Base-by-base conservation (phyloP, 2,797 vertebrate genomes). In the Florisuga fusca region DNA sequence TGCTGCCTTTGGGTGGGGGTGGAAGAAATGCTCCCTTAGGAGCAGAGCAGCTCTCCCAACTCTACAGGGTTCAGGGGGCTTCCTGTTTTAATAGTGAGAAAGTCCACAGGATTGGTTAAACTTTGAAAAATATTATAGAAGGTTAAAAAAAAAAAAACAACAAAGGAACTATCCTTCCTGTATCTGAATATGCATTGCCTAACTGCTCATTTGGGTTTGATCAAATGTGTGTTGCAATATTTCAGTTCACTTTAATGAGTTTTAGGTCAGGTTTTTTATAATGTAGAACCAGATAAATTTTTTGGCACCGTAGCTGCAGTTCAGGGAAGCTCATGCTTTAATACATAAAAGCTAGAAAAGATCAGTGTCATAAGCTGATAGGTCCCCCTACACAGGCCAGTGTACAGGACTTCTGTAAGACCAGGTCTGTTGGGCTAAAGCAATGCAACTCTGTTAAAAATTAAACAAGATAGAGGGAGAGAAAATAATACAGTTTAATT, bases 51-150 rank as follows among this genome's bases (percentile, higher is more conserved):
- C 67, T 89, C 72, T 81, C 73, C 73, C 92, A 95, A 82, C 91
- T 92, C 94, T 93, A 82, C 67, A 4, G 62, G 81, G 87, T 94
- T 85, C 55, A 10, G 85, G 84, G 89, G 88, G 61, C 93, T 95
- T 96, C 93, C 89, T 96, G 89, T 88, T 92, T 94, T 63, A 92
- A 90, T 46, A 76, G 76, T 63, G 91, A 33, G 36, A 59, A 85
- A 82, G 80, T 84, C 95, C 91, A 91, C 89, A 95, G 82, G 94
- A 94, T 59, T 94, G 87, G 94, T 93, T 95, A 87, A 94, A 63
- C 53, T 21, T 17, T 76, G 69, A 88, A 75, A 53, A 53, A 76
- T 79, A 10, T 27, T 46, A 73, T 2, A 71, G 57, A 58, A 36
- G 31, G 38, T 68, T 41, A 41, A 41, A 41, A 46, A 79, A 78